Evolutionary conservation across 2,113 vertebrate species (phyloP).

Genomic region (Colossoma macropomum): DNA sequence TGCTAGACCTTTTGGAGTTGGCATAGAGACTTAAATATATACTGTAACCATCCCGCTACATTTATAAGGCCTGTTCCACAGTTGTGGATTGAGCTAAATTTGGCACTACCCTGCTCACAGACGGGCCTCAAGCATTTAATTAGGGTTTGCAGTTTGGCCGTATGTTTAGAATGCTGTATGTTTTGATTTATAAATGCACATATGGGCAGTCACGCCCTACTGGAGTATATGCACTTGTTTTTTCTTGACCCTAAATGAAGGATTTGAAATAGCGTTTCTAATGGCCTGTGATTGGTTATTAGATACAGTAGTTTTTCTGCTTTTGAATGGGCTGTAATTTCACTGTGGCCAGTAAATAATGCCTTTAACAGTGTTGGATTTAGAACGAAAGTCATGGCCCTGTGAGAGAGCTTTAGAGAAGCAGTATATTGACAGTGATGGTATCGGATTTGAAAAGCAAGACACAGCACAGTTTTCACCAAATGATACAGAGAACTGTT

Average conservation of each 20-base stretch:
- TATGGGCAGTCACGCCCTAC: constrained; percentile 59
- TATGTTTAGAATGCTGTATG: constrained; percentile 56
- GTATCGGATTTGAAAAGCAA: too few relatives aligned
- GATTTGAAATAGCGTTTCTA: constrained; percentile 40
- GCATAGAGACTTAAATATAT: background rate
- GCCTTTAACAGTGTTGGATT: constrained; percentile 32
- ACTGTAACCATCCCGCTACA: background rate
- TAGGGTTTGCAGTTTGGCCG: constrained; percentile 58
- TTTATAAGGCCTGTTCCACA: constrained; percentile 7
- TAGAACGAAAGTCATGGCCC: constrained; percentile 3
- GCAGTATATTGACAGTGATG: background rate
- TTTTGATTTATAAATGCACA: constrained; percentile 49
- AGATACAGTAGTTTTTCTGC: constrained; percentile 45
- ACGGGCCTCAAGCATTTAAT: constrained; percentile 63
- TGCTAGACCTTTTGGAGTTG: background rate
- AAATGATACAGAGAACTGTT: too few relatives aligned
- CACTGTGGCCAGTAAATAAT: constrained; percentile 43
- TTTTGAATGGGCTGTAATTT: constrained; percentile 59
- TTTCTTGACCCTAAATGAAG: background rate
- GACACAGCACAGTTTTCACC: too few relatives aligned
- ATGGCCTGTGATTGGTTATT: constrained; percentile 55
- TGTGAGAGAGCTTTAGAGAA: background rate
- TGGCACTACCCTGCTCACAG: constrained; percentile 53
- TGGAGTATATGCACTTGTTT: constrained; percentile 44
- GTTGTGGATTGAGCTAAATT: constrained; percentile 23